phyloP scores from a whole-genome alignment of 2,888 invertebrate genomes.

The Sesia bembeciformis region DNA sequence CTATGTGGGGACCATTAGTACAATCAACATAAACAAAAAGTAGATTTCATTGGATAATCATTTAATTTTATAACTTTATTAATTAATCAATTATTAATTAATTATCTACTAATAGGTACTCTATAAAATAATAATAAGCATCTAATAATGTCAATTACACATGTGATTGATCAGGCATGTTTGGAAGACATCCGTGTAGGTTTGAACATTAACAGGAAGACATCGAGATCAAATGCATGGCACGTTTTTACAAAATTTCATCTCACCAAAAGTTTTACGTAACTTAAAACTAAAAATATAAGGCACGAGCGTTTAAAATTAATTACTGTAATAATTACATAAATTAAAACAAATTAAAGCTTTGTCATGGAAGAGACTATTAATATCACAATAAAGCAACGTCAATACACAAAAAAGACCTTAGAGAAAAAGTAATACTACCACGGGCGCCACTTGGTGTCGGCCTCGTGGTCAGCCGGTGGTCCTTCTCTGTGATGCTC shows the following conservation, averaged over 20 bases:
- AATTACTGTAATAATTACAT: slow-evolving; percentile 16
- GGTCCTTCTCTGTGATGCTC: slow-evolving; percentile 33
- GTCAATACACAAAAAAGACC: slow-evolving; percentile 2
- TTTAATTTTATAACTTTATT: not conserved
- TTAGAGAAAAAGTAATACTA: slow-evolving; percentile 14
- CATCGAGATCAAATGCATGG: slow-evolving; percentile 64
- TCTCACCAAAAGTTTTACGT: slow-evolving; percentile 4
- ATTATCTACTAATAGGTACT: not conserved
- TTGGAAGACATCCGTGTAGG: not conserved
- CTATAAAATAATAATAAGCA: not conserved
- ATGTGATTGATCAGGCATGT: not conserved
- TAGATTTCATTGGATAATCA: not conserved
- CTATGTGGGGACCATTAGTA: no score
- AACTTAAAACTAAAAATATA: slow-evolving; percentile 11
- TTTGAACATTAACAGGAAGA: slow-evolving; percentile 31
- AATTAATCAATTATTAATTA: not conserved
- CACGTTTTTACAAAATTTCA: slow-evolving; percentile 30
- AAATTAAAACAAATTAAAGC: slow-evolving; percentile 69
- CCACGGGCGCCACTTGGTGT: slow-evolving; percentile 65
- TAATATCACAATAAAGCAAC: slow-evolving; percentile 41
- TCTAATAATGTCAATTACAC: not conserved
- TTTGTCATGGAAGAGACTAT: slow-evolving; percentile 65
- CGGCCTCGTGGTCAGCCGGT: slow-evolving; percentile 41
- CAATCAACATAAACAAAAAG: no score
- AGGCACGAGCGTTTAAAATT: slow-evolving; percentile 24